Evolutionary conservation across 1,140 invertebrate species (phyloP).

Genomic region (Penaeus vannamei): DNA sequence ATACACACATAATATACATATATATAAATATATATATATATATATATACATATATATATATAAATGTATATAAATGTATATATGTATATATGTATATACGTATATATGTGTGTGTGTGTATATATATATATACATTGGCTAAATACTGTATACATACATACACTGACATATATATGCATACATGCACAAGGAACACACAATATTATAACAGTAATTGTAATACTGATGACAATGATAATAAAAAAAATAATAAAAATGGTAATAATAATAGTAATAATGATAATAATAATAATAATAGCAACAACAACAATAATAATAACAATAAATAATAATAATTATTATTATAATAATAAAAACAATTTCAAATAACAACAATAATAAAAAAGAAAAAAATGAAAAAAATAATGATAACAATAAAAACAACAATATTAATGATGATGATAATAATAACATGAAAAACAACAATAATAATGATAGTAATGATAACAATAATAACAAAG

Average conservation of each 20-base stretch:
- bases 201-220: background rate
- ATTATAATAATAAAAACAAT: conserved; percentile 44
- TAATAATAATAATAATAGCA: background rate
- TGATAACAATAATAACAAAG: background rate
- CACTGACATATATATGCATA: too few species aligned
- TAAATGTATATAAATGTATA: too few species aligned
- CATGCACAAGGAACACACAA: too few species aligned
- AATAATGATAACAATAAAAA: conserved; percentile 2
- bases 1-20: conserved; percentile 27
- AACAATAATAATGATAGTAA: background rate
- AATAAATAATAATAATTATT: conserved; percentile 3
- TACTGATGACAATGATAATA: background rate
- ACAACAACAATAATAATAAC: background rate
- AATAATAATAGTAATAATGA: background rate
- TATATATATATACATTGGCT: too few species aligned
- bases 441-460: background rate
- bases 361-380: conserved; percentile 35
- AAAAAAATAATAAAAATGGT: background rate
- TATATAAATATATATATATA: conserved; percentile 29
- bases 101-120: too few species aligned
- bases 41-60: background rate
- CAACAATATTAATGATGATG: background rate
- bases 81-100: too few species aligned
- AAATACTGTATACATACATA: too few species aligned
- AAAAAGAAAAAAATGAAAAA: background rate